A percentile compares a stretch with the other conserved stretches of the same genome.
phyloP scores from a whole-genome alignment of 2,888 invertebrate genomes.

The Sipha maydis region DNA sequence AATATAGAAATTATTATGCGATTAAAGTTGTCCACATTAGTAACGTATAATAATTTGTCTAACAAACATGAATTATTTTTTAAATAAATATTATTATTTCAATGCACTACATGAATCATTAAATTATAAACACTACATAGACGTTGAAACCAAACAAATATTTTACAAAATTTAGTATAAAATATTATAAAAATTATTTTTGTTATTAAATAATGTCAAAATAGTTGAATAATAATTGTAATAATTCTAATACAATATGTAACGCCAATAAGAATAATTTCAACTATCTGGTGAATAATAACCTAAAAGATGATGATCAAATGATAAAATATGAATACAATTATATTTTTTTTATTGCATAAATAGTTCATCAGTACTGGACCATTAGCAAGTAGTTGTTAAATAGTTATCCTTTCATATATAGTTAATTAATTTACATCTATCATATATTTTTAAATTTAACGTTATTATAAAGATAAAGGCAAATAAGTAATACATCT shows the following conservation, averaged over 20 bases:
- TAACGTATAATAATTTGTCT: conserved; percentile 45
- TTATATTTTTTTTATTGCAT: conserved; percentile 8
- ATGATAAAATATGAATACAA: not conserved
- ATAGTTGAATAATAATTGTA: not conserved
- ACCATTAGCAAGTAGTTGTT: conserved; percentile 5
- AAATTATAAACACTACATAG: too few relatives aligned
- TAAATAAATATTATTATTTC: not conserved
- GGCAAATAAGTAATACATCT: not conserved
- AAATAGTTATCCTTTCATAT: not conserved
- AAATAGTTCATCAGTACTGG: not conserved
- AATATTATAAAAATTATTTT: not conserved
- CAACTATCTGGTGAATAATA: not conserved
- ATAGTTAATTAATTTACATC: not conserved
- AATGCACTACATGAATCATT: too few relatives aligned
- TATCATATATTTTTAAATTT: not conserved
- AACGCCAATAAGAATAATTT: not conserved
- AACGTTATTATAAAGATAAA: not conserved
- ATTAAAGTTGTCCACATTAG: conserved; percentile 33
- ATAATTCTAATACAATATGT: not conserved
- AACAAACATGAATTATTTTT: not conserved
- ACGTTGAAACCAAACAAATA: not conserved
- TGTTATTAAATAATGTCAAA: not conserved
- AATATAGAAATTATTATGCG: conserved; percentile 29
- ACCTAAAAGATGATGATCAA: not conserved
- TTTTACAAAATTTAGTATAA: not conserved